Base-by-base conservation (phyloP, 2,888 invertebrate genomes). In the Spisula solida region DNA sequence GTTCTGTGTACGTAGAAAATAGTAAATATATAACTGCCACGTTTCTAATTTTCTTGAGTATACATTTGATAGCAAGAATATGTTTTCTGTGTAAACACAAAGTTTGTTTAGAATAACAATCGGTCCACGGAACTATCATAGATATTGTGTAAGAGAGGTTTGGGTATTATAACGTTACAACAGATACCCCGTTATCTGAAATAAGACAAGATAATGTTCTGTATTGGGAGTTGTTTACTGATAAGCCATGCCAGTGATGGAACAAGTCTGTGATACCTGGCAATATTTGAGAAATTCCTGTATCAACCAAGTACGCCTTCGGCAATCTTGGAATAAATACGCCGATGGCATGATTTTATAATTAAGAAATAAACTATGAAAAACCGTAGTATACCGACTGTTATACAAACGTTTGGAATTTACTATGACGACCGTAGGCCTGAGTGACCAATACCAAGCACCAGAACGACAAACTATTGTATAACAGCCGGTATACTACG, bases 141-240 rank as follows among this genome's bases (percentile, higher is more conserved):
- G 75, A 75, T 75, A 75, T 31, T 75, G 29, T 75, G 25, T 25
- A 66, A 66, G 60, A 66, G 25, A 66, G 8, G 60, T 66, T 66
- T 25, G 60, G 51, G 60, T 66, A 66, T 66, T 66, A 51, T 25
- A 34, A 31, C 31, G 18, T 34, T 31, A 31, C 31, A 16, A 75
- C 75, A 75, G 75, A 31, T 8, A 41, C 41, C 34, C 31, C 31
- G 31, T 16, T 75, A 75, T 75, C 75, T 75, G 34, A 16, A 20
- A 6, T 4, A 10, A 34, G 31, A 75, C 75, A 75, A 25, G 75
- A 75, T 75, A 34, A 75, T 14, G 18, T 75, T 75, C 75, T 34
- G 31, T 18, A 34, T 75, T 12, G 75, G 75, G 75, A 31, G 31
- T 75, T 75, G 75, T 75, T 75, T 29, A 31, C 29, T 34, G 75